phyloP scores from a whole-genome alignment of 2,113 vertebrate species.

The Microtus richardsoni region DNA sequence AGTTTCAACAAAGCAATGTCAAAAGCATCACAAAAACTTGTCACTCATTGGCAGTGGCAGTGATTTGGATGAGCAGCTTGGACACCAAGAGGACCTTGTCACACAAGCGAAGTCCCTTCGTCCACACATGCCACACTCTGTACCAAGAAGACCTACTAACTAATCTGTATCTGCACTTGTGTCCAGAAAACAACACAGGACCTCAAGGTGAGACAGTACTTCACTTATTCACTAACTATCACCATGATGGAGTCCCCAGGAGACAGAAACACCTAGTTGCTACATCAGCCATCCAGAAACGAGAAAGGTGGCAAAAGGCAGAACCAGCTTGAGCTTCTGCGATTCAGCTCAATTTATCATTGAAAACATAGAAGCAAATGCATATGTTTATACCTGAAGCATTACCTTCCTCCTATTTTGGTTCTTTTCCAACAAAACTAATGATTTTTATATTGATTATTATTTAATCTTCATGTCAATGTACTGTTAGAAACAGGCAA shows the following conservation, averaged over 20 bases:
- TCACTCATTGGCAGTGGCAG: neutral
- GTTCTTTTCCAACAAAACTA: neutral
- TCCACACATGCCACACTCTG: neutral
- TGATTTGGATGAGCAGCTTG: neutral
- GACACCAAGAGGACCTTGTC: neutral
- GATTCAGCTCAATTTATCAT: neutral
- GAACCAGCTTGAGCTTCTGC: neutral
- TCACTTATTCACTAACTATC: neutral
- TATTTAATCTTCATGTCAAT: neutral
- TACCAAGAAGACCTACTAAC: neutral
- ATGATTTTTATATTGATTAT: neutral
- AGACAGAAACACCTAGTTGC: neutral
- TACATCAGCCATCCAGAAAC: neutral
- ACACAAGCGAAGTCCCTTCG: neutral
- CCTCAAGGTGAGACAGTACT: neutral
- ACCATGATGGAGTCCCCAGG: neutral
- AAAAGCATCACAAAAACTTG: neutral
- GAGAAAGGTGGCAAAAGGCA: neutral
- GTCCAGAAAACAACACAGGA: neutral
- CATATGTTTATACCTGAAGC: neutral
- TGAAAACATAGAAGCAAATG: neutral
- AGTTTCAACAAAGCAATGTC: neutral
- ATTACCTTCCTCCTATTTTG: neutral
- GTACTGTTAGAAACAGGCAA: neutral
- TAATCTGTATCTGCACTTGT: neutral